Percentiles rank a stretch among this genome's conserved stretches.
Conservation (phyloP, 1,140 invertebrate species). For the Aphaenogaster ashmeadi region DNA sequence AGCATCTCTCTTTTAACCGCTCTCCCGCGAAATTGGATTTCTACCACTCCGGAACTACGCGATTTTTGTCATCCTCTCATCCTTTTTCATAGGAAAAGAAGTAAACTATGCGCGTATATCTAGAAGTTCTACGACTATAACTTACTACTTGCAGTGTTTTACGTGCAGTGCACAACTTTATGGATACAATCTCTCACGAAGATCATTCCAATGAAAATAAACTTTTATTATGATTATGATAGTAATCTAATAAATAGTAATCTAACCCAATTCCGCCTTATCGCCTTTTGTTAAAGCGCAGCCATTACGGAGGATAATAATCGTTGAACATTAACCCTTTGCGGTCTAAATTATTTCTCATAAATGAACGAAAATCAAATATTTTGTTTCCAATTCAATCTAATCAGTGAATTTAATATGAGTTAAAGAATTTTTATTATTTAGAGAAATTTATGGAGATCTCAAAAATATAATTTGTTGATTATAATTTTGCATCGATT, state of each 20-base stretch:
- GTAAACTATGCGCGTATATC: neutral
- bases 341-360: neutral
- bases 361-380: neutral
- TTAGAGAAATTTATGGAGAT: neutral
- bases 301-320: neutral
- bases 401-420: neutral
- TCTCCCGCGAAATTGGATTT: constrained; percentile 46
- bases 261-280: neutral
- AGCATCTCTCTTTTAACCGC: constrained; percentile 25
- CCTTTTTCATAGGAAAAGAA: neutral
- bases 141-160: neutral
- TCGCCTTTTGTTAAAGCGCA: neutral
- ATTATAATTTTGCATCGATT: neutral
- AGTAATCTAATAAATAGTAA: neutral
- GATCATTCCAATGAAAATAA: neutral
- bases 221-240: neutral
- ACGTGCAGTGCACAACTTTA: constrained; percentile 1
- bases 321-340: neutral
- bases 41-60: neutral
- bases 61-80: constrained; percentile 5
- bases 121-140: neutral
- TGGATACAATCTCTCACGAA: neutral
- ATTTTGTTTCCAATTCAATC: neutral
- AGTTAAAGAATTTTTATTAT: neutral
- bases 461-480: neutral